phyloP scores from a whole-genome alignment of 2,888 invertebrate genomes.

The Acronicta aceris region DNA sequence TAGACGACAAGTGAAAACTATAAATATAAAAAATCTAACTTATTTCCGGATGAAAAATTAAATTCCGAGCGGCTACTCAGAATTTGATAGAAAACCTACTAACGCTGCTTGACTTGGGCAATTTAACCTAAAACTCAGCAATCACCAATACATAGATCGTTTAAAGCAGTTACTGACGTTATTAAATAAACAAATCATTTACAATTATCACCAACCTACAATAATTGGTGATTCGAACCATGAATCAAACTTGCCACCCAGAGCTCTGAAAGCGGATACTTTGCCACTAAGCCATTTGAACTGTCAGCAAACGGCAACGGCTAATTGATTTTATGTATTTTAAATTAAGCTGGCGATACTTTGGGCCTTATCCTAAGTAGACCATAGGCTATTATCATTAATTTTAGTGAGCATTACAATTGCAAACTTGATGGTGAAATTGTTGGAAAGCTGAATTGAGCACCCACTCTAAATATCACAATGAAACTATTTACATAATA shows the following conservation, averaged over 20 bases:
- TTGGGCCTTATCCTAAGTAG: conserved; percentile 33
- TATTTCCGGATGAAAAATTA: too few species aligned
- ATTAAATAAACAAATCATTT: neutral
- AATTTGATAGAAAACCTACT: too few species aligned
- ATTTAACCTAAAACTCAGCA: too few species aligned
- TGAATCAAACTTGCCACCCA: conserved; percentile 20
- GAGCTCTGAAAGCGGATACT: conserved; percentile 26
- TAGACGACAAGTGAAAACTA: too few species aligned
- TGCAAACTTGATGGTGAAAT: conserved; percentile 57
- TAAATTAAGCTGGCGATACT: conserved; percentile 41
- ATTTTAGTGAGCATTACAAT: conserved; percentile 50
- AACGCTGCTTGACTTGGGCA: too few species aligned
- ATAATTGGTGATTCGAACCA: conserved; percentile 17
- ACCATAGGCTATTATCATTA: conserved; percentile 47
- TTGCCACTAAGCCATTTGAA: conserved; percentile 5
- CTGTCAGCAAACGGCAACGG: conserved; percentile 26
- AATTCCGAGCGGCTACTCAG: too few species aligned
- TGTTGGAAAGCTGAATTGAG: conserved; percentile 57
- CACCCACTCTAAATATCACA: conserved; percentile 60
- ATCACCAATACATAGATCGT: too few species aligned
- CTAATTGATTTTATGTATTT: conserved; percentile 53
- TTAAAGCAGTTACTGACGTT: conserved; percentile 11
- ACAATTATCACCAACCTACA: neutral
- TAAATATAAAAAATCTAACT: too few species aligned
- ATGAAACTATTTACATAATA: conserved; percentile 56